Conservation (phyloP, 2,888 invertebrate species). For the Ectobius pallidus region DNA sequence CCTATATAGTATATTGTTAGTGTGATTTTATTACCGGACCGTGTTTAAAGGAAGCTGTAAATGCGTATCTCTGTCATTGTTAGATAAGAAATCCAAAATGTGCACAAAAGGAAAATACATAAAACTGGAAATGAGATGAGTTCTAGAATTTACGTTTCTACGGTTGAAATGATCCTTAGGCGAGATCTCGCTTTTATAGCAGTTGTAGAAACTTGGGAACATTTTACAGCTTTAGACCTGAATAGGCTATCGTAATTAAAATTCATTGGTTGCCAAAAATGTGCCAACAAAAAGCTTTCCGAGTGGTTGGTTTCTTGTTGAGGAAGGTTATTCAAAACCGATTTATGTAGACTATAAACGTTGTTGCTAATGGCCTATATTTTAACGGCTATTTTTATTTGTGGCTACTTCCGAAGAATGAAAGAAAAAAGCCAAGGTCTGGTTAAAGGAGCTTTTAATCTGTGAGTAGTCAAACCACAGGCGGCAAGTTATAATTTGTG, state of each 20-base stretch:
- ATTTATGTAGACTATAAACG: too few relatives aligned
- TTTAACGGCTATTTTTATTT: neutral
- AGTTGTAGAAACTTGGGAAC: neutral
- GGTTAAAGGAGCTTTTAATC: neutral
- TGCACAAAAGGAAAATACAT: too few relatives aligned
- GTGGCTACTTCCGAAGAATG: neutral
- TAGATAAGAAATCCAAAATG: too few relatives aligned
- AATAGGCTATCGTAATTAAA: neutral
- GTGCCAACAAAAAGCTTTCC: neutral
- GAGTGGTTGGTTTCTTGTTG: neutral
- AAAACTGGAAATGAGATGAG: too few relatives aligned
- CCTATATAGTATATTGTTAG: too few relatives aligned
- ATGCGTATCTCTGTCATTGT: too few relatives aligned
- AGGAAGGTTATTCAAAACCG: too few relatives aligned
- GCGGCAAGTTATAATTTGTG: too few relatives aligned
- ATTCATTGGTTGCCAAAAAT: slow-evolving; percentile 1
- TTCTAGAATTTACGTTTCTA: neutral
- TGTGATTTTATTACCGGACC: too few relatives aligned
- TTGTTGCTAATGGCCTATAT: too few relatives aligned
- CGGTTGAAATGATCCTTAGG: neutral
- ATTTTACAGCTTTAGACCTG: neutral
- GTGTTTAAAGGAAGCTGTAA: too few relatives aligned
- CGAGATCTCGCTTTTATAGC: neutral
- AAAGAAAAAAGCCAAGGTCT: neutral
- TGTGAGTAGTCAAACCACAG: too few relatives aligned